Conservation (phyloP, 2,113 vertebrate species). For the Lagopus muta region DNA sequence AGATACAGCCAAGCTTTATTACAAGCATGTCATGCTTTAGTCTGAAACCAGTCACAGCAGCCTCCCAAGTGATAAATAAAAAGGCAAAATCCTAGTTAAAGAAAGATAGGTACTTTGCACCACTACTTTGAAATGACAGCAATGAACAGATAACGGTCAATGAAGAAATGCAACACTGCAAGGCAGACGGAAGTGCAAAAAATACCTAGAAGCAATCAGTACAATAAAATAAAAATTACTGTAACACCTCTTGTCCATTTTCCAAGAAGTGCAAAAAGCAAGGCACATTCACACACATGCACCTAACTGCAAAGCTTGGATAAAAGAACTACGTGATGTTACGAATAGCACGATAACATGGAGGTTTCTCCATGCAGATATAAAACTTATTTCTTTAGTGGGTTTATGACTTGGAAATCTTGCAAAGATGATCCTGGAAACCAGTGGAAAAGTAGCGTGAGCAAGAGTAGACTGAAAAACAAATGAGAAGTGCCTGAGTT, state of each 20-base stretch:
- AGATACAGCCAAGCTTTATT: constrained; percentile 52
- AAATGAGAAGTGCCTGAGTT: not conserved
- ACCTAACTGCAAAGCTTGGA: constrained; percentile 2
- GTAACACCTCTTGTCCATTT: not conserved
- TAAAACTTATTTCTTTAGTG: not conserved
- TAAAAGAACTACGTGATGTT: not conserved
- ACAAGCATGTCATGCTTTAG: constrained; percentile 29
- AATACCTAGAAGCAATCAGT: not conserved
- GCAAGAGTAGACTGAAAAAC: not conserved
- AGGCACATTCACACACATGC: not conserved
- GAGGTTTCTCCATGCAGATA: not conserved
- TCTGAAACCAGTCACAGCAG: constrained; percentile 35
- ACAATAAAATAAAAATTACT: not conserved
- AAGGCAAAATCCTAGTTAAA: constrained; percentile 17
- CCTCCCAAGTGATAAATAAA: constrained; percentile 38
- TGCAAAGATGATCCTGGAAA: not conserved
- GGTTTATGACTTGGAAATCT: constrained; percentile 6
- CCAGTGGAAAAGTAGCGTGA: not conserved
- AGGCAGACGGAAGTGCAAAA: not conserved
- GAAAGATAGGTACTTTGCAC: not conserved
- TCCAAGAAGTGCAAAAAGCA: constrained; percentile 31
- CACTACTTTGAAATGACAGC: not conserved
- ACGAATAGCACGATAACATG: too few relatives aligned
- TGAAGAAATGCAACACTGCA: not conserved
- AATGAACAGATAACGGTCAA: not conserved